These are phyloP conservation scores for Erpornis zantholeuca DNA, from an alignment of 2,113 vertebrate genomes.

Conservation along the genomic window DNA sequence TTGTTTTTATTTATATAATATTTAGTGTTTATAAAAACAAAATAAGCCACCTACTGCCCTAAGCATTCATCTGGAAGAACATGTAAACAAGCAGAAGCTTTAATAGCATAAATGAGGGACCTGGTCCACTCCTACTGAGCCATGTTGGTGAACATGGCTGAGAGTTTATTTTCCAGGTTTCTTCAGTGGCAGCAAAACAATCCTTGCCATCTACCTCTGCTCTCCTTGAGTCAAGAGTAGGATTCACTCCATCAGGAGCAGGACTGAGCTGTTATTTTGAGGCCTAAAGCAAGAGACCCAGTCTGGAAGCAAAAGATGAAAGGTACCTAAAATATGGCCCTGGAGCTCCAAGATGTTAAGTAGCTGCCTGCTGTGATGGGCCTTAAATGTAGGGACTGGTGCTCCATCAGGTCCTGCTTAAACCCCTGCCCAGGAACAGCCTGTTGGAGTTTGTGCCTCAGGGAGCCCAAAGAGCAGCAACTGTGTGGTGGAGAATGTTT, in stretches of 20 bases:
- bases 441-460: neutral
- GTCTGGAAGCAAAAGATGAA: neutral
- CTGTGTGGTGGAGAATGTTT: neutral
- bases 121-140: neutral
- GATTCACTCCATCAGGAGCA: neutral
- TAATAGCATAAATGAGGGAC: neutral
- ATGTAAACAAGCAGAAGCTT: neutral
- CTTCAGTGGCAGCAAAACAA: neutral
- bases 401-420: neutral
- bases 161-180: neutral
- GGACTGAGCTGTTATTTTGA: neutral
- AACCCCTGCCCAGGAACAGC: neutral
- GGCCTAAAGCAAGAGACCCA: neutral
- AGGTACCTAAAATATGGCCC: neutral
- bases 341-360: neutral
- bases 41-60: neutral
- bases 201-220: neutral
- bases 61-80: neutral
- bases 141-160: neutral
- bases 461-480: neutral
- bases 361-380: neutral
- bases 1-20: neutral
- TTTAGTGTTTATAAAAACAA: neutral
- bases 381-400: neutral
- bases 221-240: neutral